Evolutionary conservation across 2,888 invertebrate genomes (phyloP).

Genomic region (Ichneumoninae sp.): DNA sequence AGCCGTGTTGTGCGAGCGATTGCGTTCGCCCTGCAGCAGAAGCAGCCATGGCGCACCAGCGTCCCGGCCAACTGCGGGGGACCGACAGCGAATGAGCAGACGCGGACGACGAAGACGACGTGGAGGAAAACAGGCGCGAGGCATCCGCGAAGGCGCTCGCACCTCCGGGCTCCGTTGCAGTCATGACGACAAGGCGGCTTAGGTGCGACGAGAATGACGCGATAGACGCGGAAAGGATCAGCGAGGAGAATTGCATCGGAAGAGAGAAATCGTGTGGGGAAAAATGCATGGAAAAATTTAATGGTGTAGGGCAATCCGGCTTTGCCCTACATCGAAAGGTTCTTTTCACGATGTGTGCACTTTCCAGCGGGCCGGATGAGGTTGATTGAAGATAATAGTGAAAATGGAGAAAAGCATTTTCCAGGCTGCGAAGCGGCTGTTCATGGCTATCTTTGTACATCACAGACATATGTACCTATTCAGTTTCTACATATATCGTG

Average conservation of each 20-base stretch:
- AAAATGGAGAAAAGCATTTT: no score
- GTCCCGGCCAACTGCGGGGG: slow-evolving; percentile 31
- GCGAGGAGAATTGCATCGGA: neutral
- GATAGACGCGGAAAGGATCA: slow-evolving; percentile 14
- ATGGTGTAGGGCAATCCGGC: neutral
- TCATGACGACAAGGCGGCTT: slow-evolving; percentile 46
- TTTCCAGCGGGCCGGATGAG: neutral
- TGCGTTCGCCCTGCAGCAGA: slow-evolving; percentile 50
- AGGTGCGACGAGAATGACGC: neutral
- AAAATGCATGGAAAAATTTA: neutral
- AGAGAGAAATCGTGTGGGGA: neutral
- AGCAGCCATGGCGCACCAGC: slow-evolving; percentile 24
- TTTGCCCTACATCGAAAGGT: neutral
- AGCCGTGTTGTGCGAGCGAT: slow-evolving; percentile 74
- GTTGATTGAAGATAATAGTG: no score
- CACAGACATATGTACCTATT: slow-evolving; percentile 2
- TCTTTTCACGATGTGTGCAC: neutral
- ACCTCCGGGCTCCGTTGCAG: slow-evolving; percentile 35
- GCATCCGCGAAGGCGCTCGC: neutral
- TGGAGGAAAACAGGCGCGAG: slow-evolving; percentile 22
- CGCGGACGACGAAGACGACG: slow-evolving; percentile 50
- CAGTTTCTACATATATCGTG: slow-evolving; percentile 7
- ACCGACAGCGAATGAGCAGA: slow-evolving; percentile 29
- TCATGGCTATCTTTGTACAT: neutral
- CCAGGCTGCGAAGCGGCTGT: no score